Evolutionary conservation across 2,113 vertebrate genomes (phyloP), one percentile per base, ranked within the genome.

Genomic region (Gymnorhina tibicen): DNA sequence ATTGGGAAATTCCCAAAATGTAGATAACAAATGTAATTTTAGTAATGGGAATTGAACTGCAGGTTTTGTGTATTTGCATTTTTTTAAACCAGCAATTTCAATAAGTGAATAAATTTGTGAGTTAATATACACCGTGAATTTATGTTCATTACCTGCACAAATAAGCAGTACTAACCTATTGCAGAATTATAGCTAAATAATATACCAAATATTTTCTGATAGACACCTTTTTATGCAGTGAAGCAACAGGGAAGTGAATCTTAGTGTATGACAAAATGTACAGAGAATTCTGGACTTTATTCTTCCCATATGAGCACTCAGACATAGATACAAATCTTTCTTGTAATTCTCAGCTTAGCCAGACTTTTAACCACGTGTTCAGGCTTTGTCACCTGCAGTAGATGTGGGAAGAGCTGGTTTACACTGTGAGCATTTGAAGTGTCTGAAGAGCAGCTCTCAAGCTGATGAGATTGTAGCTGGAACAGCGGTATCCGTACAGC

Each of bases 111-210:
- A 64, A 30, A 97, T 96, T 95, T 96, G 82, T 74, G 94, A 59
- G 64, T 89, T 56, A 64, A 96, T 97, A 96, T 93, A 94, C 89
- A 94, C 94, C 75, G 77, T 95, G 95, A 95, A 94, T 96, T 89
- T 93, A 93, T 96, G 77, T 89, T 97, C 95, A 93, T 97, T 97
- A 97, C 94, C 93, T 97, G 91, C 97, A 94, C 90, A 96, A 96
- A 97, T 96, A 97, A 97, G 92, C 80, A 78, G 91, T 90, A 55
- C 62, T 95, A 91, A 97, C 84, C 96, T 94, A 92, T 73, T 70
- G 30, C 79, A 93, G 95, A 97, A 97, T 92, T 93, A 95, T 58
- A 96, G 74, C 79, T 91, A 91, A 96, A 92, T 80, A 88, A 89
- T 96, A 95, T 58, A 35, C 13, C n/a, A 77, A 30, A 9, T 82